Percentiles rank a stretch among this genome's conserved stretches.
Evolutionary conservation across 2,888 invertebrate genomes (phyloP).

Genomic region (Cataglyphis livida): DNA sequence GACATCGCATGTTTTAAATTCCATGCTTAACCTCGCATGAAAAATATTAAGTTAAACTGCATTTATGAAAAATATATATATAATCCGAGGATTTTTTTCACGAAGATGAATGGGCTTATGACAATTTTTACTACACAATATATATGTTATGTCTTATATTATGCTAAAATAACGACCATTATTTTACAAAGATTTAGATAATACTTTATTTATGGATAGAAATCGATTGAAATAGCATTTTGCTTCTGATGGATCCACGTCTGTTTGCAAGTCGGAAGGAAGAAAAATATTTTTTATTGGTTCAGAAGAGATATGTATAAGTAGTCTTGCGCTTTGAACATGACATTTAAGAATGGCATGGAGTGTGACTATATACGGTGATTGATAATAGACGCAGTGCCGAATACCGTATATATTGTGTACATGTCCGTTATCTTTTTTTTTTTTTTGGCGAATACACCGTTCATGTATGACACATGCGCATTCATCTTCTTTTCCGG

Average conservation of each 20-base stretch:
- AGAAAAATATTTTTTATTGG: constrained; percentile 39
- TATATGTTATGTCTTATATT: constrained; percentile 7
- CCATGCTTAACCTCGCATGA: background rate
- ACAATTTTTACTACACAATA: background rate
- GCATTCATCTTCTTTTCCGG: background rate
- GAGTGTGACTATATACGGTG: background rate
- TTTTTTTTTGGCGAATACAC: background rate
- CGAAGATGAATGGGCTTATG: background rate
- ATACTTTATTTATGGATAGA: background rate
- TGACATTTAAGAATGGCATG: background rate
- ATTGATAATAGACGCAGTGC: constrained; percentile 14
- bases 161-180: background rate
- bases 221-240: background rate
- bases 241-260: background rate
- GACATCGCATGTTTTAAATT: constrained; percentile 1
- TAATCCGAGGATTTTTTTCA: background rate
- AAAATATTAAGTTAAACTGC: background rate
- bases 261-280: background rate
- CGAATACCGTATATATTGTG: constrained; percentile 24
- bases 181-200: background rate
- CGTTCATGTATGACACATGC: background rate
- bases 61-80: background rate
- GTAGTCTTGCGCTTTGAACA: background rate
- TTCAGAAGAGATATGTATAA: background rate
- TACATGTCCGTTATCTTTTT: constrained; percentile 2